Conservation (phyloP, 2,113 vertebrate genomes). For the Lophotis ruficrista region DNA sequence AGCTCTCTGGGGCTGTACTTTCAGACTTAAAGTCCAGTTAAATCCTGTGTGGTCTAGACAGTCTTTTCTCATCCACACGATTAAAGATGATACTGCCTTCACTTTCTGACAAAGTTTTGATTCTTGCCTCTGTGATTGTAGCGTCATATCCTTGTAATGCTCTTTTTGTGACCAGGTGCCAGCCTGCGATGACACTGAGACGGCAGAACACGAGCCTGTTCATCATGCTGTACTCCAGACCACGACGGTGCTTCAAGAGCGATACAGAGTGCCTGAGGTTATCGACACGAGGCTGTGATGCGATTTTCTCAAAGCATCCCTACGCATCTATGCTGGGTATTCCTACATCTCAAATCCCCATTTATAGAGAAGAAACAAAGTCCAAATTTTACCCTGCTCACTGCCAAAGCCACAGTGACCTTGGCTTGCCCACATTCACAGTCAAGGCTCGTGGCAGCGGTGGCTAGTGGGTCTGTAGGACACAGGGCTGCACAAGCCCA, state of each 20-base stretch:
- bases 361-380: not conserved
- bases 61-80: not conserved
- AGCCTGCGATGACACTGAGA: not conserved
- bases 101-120: not conserved
- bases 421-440: not conserved
- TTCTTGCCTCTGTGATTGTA: not conserved
- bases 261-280: not conserved
- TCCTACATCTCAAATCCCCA: not conserved
- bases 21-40: not conserved
- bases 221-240: not conserved
- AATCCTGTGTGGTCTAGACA: not conserved
- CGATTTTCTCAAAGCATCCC: not conserved
- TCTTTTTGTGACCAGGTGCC: not conserved
- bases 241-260: fast-evolving
- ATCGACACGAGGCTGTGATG: not conserved
- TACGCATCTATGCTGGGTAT: not conserved
- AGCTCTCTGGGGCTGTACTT: not conserved
- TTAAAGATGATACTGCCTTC: not conserved
- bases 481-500: not conserved
- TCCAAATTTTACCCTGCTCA: not conserved
- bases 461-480: not conserved
- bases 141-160: not conserved
- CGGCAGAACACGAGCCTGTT: not conserved
- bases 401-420: not conserved
- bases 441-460: not conserved